These are phyloP conservation scores for Pipistrellus pygmaeus DNA, from an alignment of 2,797 vertebrate species.

Conservation along the genomic window DNA sequence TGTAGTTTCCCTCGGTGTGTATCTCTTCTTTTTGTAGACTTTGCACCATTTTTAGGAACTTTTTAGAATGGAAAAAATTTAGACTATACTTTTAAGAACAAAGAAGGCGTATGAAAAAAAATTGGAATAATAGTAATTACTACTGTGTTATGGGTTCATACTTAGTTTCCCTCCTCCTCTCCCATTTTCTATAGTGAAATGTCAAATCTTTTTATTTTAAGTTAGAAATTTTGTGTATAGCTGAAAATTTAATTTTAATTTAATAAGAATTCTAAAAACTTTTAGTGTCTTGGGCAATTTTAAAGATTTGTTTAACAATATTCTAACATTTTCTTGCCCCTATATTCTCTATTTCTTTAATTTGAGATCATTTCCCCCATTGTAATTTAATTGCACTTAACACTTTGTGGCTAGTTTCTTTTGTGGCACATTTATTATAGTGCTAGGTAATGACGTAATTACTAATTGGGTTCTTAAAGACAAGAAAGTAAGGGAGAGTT, in stretches of 20 bases:
- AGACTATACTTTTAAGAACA: not conserved
- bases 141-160: not conserved
- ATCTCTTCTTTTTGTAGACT: not conserved
- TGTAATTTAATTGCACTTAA: not conserved
- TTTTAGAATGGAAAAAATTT: not conserved
- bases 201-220: not conserved
- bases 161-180: not conserved
- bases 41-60: not conserved
- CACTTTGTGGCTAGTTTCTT: not conserved
- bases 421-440: not conserved
- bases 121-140: not conserved
- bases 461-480: not conserved
- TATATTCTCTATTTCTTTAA: not conserved
- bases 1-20: not conserved
- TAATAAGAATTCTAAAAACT: not conserved
- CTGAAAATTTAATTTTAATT: not conserved
- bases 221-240: not conserved
- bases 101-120: not conserved
- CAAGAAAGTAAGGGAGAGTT: not conserved
- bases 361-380: not conserved
- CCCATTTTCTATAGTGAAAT: not conserved
- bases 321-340: not conserved
- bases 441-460: not conserved
- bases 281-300: not conserved
- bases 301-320: constrained; percentile 1